Conservation (phyloP, 2,888 invertebrate genomes). For the Limnephilus marmoratus region DNA sequence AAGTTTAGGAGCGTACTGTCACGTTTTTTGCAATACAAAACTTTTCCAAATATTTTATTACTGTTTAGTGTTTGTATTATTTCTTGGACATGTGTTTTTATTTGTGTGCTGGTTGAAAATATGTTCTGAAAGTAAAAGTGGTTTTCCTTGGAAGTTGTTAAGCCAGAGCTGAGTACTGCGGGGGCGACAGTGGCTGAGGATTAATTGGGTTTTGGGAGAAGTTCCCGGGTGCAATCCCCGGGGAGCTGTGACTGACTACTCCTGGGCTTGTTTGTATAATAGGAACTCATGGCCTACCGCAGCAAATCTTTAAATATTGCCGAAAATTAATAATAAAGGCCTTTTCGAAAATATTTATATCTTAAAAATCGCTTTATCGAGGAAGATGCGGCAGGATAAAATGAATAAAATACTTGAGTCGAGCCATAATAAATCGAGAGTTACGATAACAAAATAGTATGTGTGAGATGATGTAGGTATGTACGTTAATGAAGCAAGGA, state of each 20-base stretch:
- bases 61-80: neutral
- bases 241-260: conserved; percentile 16
- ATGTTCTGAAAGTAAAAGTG: neutral
- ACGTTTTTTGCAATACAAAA: conserved; percentile 12
- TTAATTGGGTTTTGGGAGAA: conserved; percentile 25
- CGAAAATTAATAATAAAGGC: neutral
- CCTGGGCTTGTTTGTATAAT: neutral
- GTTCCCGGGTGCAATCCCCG: neutral
- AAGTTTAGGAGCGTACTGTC: neutral
- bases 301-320: neutral
- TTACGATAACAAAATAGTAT: too few species aligned
- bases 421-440: too few species aligned
- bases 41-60: neutral
- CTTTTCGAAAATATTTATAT: neutral
- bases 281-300: neutral
- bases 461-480: too few species aligned
- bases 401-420: too few species aligned
- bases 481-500: too few species aligned
- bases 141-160: conserved; percentile 22
- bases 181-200: conserved; percentile 24
- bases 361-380: too few species aligned
- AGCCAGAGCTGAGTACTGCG: neutral
- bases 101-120: neutral
- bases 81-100: neutral
- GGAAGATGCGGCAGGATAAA: too few species aligned